Percentiles rank a stretch among this genome's conserved stretches.
These are phyloP conservation scores for Nycticebus coucang DNA, from an alignment of 2,113 vertebrate genomes.

Conservation along the genomic window DNA sequence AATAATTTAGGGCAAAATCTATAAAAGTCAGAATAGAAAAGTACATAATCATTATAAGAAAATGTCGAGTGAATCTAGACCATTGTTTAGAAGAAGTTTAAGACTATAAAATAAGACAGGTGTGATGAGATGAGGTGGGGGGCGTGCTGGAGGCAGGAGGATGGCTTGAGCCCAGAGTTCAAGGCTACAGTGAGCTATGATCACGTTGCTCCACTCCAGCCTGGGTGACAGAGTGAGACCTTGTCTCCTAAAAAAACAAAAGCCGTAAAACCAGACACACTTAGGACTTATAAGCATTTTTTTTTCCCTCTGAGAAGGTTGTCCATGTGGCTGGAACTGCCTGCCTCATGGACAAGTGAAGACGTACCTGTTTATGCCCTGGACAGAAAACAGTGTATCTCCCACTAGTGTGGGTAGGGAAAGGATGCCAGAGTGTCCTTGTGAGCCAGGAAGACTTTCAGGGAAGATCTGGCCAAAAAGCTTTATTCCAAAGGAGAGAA, in stretches of 20 bases:
- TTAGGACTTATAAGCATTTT: background rate
- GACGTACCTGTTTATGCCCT: background rate
- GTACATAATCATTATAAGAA: background rate
- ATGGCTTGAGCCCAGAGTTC: too few species aligned
- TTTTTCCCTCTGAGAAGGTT: background rate
- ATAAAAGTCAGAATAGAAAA: slow-evolving; percentile 9
- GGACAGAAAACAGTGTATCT: background rate
- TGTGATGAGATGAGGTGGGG: too few species aligned
- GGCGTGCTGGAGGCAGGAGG: too few species aligned
- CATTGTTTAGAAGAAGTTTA: slow-evolving; percentile 8
- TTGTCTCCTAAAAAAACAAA: too few species aligned
- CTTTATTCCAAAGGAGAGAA: background rate
- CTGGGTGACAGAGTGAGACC: too few species aligned
- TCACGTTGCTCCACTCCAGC: too few species aligned
- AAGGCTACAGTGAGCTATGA: too few species aligned
- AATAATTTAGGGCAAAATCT: background rate
- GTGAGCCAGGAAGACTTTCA: background rate
- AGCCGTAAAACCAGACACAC: background rate
- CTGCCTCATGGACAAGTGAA: background rate
- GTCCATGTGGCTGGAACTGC: background rate
- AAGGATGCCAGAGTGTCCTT: background rate
- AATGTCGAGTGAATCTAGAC: background rate
- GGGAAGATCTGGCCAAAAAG: background rate
- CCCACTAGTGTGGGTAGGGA: too few species aligned
- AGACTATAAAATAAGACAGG: background rate